Evolutionary conservation across 2,888 invertebrate species (phyloP).

Genomic region (Eledone cirrhosa): DNA sequence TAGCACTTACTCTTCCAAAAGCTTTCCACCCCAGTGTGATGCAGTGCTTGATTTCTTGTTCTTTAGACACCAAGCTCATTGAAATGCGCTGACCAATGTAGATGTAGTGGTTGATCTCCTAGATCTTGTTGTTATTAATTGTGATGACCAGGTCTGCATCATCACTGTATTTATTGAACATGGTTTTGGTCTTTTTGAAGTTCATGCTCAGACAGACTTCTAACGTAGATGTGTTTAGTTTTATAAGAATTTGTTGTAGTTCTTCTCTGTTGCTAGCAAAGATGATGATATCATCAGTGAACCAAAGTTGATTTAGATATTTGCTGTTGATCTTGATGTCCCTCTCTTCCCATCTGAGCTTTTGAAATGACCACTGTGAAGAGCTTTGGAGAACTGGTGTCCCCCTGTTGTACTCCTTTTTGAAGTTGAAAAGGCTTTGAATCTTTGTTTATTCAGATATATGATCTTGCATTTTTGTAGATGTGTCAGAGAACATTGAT

Average conservation of each 20-base stretch:
- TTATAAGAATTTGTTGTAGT: neutral
- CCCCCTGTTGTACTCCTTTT: neutral
- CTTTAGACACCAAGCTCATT: neutral
- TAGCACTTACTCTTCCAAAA: neutral
- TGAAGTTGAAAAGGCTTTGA: neutral
- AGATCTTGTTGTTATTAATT: neutral
- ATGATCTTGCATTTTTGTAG: neutral
- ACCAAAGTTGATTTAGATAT: neutral
- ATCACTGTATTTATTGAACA: neutral
- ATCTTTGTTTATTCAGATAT: neutral
- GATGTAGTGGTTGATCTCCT: neutral
- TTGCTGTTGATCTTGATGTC: neutral
- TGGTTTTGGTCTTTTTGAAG: neutral
- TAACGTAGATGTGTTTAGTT: neutral
- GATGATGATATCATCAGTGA: neutral
- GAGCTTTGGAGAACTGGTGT: neutral
- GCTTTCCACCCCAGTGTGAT: neutral
- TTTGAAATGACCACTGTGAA: neutral
- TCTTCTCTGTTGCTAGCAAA: neutral
- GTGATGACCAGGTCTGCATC: neutral
- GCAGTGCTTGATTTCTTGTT: neutral
- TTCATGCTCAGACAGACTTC: neutral
- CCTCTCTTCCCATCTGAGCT: neutral
- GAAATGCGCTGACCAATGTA: neutral
- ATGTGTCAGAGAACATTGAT: neutral